Conservation (phyloP, 2,113 vertebrate species). For the Micronisus gabar region DNA sequence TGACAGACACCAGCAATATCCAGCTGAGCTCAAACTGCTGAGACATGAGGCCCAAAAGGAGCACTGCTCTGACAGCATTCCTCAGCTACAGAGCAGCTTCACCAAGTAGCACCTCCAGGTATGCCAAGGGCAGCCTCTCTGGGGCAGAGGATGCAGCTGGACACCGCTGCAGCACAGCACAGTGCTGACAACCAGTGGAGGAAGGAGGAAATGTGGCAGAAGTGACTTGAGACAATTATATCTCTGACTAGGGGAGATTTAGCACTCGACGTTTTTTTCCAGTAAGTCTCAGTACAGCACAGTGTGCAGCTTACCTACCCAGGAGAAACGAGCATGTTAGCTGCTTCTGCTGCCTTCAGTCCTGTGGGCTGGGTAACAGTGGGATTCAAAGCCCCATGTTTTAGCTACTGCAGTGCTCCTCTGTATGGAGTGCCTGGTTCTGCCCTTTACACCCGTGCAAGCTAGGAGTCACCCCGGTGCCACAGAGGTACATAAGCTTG, state of each 20-base stretch:
- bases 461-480: neutral
- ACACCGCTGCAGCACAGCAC: neutral
- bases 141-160: neutral
- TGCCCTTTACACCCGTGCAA: neutral
- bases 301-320: neutral
- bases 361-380: neutral
- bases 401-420: neutral
- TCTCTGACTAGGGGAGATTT: neutral
- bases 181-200: conserved; percentile 41
- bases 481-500: neutral
- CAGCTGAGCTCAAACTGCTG: neutral
- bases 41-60: neutral
- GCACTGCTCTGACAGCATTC: neutral
- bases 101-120: neutral
- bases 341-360: neutral
- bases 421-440: neutral
- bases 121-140: neutral
- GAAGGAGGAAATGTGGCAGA: conserved; percentile 1
- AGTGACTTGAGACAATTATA: neutral
- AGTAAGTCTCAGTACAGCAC: neutral
- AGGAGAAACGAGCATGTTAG: neutral
- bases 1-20: neutral
- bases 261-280: neutral
- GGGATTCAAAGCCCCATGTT: neutral
- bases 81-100: neutral